phyloP scores from a whole-genome alignment of 2,797 vertebrate species.

The Rousettus madagascariensis region DNA sequence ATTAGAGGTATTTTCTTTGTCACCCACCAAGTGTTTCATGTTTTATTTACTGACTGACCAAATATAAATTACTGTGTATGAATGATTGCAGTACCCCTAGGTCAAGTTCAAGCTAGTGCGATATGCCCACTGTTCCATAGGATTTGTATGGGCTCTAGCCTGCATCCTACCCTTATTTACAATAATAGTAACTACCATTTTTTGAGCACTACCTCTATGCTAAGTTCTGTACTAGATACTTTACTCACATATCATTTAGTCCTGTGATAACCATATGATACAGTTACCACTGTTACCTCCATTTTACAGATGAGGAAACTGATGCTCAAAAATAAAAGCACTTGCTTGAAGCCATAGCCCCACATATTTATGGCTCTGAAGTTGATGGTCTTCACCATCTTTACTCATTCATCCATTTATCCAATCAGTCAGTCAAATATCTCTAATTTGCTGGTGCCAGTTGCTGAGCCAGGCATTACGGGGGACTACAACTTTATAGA shows the following conservation, averaged over 20 bases:
- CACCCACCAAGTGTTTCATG: background rate
- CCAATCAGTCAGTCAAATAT: background rate
- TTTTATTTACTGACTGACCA: background rate
- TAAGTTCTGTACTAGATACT: background rate
- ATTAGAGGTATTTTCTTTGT: background rate
- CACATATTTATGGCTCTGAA: background rate
- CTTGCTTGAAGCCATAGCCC: background rate
- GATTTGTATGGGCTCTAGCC: background rate
- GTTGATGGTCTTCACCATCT: background rate
- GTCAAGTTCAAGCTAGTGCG: background rate
- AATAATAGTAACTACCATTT: background rate
- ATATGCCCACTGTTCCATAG: background rate
- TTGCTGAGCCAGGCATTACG: background rate
- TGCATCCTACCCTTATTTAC: background rate
- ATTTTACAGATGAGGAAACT: background rate
- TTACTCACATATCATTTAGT: background rate
- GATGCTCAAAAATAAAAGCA: background rate
- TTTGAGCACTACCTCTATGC: background rate
- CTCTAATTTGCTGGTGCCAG: background rate
- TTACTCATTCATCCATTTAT: background rate
- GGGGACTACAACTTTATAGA: background rate
- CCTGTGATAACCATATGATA: background rate
- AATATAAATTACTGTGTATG: background rate
- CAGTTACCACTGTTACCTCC: background rate
- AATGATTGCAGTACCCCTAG: background rate